Base-by-base conservation (phyloP, 2,797 vertebrate species). In the Takifugu ocellatus region DNA sequence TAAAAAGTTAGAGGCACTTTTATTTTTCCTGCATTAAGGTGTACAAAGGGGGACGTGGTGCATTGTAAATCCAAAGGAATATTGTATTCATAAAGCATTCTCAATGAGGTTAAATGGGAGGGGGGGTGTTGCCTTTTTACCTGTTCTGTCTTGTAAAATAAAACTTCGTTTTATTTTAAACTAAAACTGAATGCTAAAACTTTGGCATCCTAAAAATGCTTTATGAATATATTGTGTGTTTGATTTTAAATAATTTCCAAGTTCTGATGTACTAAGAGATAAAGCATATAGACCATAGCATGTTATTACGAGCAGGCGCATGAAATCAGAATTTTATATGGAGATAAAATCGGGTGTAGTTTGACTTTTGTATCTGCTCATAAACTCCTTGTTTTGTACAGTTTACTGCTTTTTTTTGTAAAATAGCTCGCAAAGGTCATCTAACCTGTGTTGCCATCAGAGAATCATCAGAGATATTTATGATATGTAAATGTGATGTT, bases 141-240 rank as follows among this genome's bases (percentile, higher is more conserved):
- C 70, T 74, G 66, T 79, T 76, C 51, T 72, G 78, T 83, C 78
- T 67, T 78, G 72, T 87, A 74, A 79, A 61, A 74, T 68, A 50
- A 72, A 72, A 75, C 72, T n/a, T n/a, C n/a, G n/a, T n/a, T n/a
- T n/a, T n/a, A n/a, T n/a, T n/a, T n/a, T n/a, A n/a, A n/a, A n/a
- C n/a, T n/a, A n/a, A n/a, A n/a, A n/a, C n/a, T n/a, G n/a, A n/a
- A n/a, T n/a, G n/a, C n/a, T n/a, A 69, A 88, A 78, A 81, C 86
- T 73, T 84, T 65, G 77, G 82, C 83, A 80, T 87, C 84, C 75
- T 72, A 72, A 84, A 88, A 85, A 89, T 90, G 89, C 90, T 90
- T 91, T 88, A 89, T 90, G 89, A 91, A 90, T 90, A 90, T 89
- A 88, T 86, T 83, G 77, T 87, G 84, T 91, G 85, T 89, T 79